Conservation (phyloP, 2,113 vertebrate genomes). For the Mohoua ochrocephala region DNA sequence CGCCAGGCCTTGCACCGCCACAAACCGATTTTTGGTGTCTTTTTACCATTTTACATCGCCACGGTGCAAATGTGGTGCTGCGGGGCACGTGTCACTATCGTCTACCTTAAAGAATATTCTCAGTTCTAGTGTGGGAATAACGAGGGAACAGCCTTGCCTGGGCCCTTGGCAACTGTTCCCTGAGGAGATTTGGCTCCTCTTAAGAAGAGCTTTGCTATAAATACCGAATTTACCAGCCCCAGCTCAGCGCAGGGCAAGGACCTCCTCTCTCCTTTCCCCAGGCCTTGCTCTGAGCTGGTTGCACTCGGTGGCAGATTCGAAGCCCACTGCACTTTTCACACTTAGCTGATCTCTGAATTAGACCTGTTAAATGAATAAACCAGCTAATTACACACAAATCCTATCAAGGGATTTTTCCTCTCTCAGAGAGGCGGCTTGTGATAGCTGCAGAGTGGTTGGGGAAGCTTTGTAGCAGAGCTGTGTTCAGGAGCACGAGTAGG, state of each 20-base stretch:
- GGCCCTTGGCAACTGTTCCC: not conserved
- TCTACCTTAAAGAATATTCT: too few species aligned
- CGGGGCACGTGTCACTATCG: fast-evolving
- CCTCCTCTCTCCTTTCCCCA: not conserved
- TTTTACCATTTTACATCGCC: fast-evolving
- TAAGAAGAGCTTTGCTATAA: slow-evolving; percentile 8
- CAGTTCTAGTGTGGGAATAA: fast-evolving
- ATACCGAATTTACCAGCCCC: not conserved
- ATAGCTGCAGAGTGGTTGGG: not conserved
- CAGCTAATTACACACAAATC: slow-evolving; percentile 57
- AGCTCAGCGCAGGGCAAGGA: not conserved
- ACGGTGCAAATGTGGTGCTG: fast-evolving
- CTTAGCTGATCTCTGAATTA: slow-evolving; percentile 48
- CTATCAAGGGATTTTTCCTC: slow-evolving; percentile 42
- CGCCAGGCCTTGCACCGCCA: fast-evolving
- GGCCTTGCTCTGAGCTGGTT: not conserved
- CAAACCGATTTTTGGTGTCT: fast-evolving
- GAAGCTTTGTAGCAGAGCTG: not conserved
- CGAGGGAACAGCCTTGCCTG: not conserved
- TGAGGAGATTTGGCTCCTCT: not conserved
- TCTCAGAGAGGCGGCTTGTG: not conserved
- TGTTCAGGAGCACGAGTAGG: not conserved
- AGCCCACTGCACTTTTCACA: slow-evolving; percentile 40
- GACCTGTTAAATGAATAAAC: slow-evolving; percentile 52
- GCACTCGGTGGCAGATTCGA: not conserved